A percentile compares a stretch with the other conserved stretches of the same genome.
These are phyloP conservation scores for Lerista edwardsae DNA, from an alignment of 2,797 vertebrate genomes.

Conservation along the genomic window DNA sequence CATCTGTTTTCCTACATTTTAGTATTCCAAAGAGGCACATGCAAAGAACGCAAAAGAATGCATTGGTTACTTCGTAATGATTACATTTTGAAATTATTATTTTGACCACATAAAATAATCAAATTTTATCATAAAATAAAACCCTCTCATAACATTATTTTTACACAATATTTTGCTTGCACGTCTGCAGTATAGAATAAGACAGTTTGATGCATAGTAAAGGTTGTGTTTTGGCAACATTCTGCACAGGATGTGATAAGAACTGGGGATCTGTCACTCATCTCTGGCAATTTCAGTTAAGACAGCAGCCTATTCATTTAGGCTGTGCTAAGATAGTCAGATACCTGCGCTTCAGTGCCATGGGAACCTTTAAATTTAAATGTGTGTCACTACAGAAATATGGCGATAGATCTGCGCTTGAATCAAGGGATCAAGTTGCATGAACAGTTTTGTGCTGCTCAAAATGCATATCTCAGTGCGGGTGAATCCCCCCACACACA, in stretches of 20 bases:
- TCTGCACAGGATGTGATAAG: background rate
- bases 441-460: background rate
- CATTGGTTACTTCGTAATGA: background rate
- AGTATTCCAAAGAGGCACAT: background rate
- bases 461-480: background rate
- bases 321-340: background rate
- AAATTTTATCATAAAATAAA: too few species aligned
- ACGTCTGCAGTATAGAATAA: background rate
- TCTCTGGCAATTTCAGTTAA: background rate
- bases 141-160: background rate
- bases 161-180: background rate
- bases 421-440: too few species aligned
- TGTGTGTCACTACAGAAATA: too few species aligned
- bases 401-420: too few species aligned
- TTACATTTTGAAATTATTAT: background rate
- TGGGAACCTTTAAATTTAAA: background rate
- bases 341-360: background rate
- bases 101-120: too few species aligned
- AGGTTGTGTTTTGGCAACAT: background rate
- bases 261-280: background rate
- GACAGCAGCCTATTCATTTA: background rate
- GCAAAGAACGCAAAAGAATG: background rate
- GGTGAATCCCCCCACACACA: too few species aligned
- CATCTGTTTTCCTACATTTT: background rate
- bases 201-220: background rate